Evolutionary conservation across 2,113 vertebrate species (phyloP).

Genomic region (Trachemys scripta): DNA sequence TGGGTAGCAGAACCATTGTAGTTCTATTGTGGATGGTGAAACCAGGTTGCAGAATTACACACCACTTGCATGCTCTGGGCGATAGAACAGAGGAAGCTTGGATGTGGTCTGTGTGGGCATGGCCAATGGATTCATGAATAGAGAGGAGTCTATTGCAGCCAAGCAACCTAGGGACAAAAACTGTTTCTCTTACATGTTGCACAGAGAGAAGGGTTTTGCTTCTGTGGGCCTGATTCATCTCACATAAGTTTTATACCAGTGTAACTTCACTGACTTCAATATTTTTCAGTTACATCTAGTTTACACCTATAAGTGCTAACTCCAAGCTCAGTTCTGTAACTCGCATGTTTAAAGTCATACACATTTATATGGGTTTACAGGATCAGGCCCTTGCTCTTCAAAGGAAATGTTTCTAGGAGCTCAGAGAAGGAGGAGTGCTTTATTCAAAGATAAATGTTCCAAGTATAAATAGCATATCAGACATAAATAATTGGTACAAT

Average conservation of each 20-base stretch:
- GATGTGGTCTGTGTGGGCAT: background rate
- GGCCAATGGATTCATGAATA: accelerated
- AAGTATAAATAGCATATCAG: background rate
- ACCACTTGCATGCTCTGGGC: background rate
- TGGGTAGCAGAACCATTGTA: background rate
- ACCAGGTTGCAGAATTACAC: background rate
- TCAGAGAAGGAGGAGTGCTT: constrained; percentile 5
- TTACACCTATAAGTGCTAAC: constrained; percentile 26
- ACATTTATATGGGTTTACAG: background rate
- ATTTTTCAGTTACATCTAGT: background rate
- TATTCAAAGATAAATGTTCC: constrained; percentile 32
- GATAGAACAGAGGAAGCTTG: background rate
- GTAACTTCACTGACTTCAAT: background rate
- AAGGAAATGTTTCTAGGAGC: background rate
- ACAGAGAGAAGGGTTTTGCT: background rate
- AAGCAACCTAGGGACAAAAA: background rate
- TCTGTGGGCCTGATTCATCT: accelerated
- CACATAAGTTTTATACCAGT: background rate
- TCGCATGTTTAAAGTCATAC: background rate
- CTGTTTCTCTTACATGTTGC: background rate
- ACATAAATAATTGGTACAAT: background rate
- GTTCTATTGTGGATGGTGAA: background rate
- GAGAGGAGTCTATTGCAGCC: background rate
- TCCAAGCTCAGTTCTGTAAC: constrained; percentile 23
- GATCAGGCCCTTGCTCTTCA: background rate